Evolutionary conservation across 53 echinoderm and acorn worm genomes (phyloP).

Genomic region (Mesocentrotus franciscanus): DNA sequence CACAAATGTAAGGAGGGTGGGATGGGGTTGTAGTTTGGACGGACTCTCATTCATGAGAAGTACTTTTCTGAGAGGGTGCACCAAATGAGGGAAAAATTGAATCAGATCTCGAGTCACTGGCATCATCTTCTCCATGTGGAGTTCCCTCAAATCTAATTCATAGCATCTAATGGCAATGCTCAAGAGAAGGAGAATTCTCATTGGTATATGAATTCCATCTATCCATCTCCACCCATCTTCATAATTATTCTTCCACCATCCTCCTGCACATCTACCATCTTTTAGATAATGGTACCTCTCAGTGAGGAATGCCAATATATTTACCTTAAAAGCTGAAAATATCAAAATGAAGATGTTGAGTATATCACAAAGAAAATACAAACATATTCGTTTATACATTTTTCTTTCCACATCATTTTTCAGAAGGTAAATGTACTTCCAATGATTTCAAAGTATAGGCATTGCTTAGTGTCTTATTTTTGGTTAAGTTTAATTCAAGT

Average conservation of each 20-base stretch:
- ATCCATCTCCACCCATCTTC: not conserved
- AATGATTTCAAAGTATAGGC: not conserved
- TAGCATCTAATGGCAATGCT: conserved; percentile 27
- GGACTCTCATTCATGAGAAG: not conserved
- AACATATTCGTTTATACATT: too few species aligned
- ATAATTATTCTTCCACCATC: not conserved
- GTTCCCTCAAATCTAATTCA: conserved; percentile 54
- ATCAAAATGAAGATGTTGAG: not conserved
- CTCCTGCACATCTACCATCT: not conserved
- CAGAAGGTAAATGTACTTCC: not conserved
- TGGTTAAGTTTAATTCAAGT: not conserved
- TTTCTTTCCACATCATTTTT: too few species aligned
- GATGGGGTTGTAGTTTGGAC: not conserved
- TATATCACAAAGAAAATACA: not conserved
- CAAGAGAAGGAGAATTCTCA: conserved; percentile 44
- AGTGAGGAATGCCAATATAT: not conserved
- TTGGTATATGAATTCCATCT: conserved; percentile 29
- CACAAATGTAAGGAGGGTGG: not conserved
- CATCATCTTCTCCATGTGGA: conserved; percentile 45
- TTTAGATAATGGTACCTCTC: not conserved
- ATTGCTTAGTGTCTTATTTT: not conserved
- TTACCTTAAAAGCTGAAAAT: not conserved
- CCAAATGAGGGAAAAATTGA: conserved; percentile 49
- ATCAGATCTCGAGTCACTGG: conserved; percentile 56
- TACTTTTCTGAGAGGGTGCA: conserved; percentile 2